Evolutionary conservation across 2,888 invertebrate genomes (phyloP).

Genomic region (Labia minor): DNA sequence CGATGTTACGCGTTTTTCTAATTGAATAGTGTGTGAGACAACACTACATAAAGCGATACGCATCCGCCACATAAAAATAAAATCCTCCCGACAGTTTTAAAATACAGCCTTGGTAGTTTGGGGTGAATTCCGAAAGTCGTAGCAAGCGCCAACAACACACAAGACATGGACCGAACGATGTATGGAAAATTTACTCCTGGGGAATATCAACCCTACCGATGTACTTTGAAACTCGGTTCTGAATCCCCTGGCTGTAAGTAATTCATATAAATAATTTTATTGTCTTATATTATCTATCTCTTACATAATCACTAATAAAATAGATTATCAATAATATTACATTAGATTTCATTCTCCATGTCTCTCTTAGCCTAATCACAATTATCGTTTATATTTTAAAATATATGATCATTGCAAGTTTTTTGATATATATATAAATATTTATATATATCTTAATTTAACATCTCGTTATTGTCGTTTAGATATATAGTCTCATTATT

Average conservation of each 20-base stretch:
- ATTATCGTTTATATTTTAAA: too few species aligned
- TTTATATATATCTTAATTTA: too few species aligned
- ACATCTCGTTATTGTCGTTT: too few species aligned
- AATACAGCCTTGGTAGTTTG: not conserved
- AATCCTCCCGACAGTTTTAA: conserved; percentile 13
- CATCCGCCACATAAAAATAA: not conserved
- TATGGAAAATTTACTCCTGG: conserved; percentile 79
- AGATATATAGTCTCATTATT: too few species aligned
- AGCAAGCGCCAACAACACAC: not conserved
- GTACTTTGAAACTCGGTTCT: conserved; percentile 69
- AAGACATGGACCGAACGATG: conserved; percentile 74
- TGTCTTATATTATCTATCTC: not conserved
- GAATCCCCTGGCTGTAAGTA: conserved; percentile 73
- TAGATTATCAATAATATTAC: too few species aligned
- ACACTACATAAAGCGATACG: not conserved
- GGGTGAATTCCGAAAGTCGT: not conserved
- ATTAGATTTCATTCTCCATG: too few species aligned
- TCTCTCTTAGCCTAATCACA: too few species aligned
- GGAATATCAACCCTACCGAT: conserved; percentile 75
- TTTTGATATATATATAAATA: too few species aligned
- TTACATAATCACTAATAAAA: not conserved
- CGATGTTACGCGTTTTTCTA: not conserved
- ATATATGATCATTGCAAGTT: too few species aligned
- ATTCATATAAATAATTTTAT: conserved; percentile 24
- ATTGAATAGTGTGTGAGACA: too few species aligned